These are phyloP conservation scores for Anser cygnoides DNA, from an alignment of 2,113 vertebrate genomes.

Conservation along the genomic window DNA sequence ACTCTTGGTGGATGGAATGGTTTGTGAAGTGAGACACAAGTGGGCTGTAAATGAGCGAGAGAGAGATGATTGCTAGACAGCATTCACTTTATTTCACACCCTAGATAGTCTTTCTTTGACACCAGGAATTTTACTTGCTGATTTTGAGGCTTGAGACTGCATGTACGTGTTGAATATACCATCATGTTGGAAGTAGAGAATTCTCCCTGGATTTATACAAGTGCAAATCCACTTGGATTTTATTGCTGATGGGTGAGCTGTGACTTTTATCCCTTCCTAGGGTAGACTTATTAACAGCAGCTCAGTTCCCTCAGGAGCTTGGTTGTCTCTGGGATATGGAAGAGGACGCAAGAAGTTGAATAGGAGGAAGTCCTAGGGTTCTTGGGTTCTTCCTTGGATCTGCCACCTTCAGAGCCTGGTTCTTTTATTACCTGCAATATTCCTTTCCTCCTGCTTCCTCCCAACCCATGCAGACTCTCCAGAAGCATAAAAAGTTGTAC, in stretches of 20 bases:
- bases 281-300: slow-evolving; percentile 2
- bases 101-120: slow-evolving; percentile 65
- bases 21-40: slow-evolving; percentile 58
- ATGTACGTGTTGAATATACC: not conserved
- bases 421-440: not conserved
- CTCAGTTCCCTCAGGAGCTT: not conserved
- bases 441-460: not conserved
- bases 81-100: slow-evolving; percentile 62
- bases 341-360: not conserved
- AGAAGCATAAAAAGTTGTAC: not conserved
- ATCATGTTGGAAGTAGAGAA: slow-evolving; percentile 6
- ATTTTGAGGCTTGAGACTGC: slow-evolving; percentile 49
- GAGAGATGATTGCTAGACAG: slow-evolving; percentile 54
- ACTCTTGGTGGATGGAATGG: slow-evolving; percentile 29
- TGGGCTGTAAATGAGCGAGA: slow-evolving; percentile 47
- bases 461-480: not conserved
- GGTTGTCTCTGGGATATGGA: not conserved
- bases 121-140: slow-evolving; percentile 72
- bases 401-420: not conserved
- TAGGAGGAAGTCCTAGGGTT: slow-evolving; percentile 3
- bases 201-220: slow-evolving; percentile 40
- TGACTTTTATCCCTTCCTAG: slow-evolving; percentile 17
- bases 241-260: slow-evolving; percentile 2
- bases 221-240: slow-evolving; percentile 44
- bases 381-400: not conserved